Percentiles rank a stretch among this genome's conserved stretches.
phyloP scores from a whole-genome alignment of 2,888 invertebrate species.

The Ptycholaimellus sp. region DNA sequence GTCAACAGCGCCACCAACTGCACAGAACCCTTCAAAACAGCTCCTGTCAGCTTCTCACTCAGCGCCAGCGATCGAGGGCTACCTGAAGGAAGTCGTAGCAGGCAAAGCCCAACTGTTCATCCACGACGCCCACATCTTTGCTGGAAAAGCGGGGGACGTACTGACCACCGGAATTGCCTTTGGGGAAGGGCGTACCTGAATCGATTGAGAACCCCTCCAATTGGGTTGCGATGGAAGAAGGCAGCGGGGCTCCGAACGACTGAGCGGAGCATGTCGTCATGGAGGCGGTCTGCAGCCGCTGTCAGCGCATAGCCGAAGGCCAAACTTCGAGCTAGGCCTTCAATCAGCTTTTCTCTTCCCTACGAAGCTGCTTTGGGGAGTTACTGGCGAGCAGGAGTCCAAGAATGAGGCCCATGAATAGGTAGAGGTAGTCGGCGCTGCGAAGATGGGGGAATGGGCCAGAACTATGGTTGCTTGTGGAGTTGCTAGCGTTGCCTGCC shows the following conservation, averaged over 20 bases:
- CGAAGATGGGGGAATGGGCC: too few relatives aligned
- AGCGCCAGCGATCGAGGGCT: not conserved
- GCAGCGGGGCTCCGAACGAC: conserved; percentile 54
- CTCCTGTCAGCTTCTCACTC: conserved; percentile 1
- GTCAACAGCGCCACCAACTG: conserved; percentile 40
- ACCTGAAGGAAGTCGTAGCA: conserved; percentile 31
- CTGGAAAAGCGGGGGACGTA: too few relatives aligned
- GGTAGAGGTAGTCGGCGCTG: too few relatives aligned
- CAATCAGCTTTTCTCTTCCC: not conserved
- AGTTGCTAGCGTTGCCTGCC: too few relatives aligned
- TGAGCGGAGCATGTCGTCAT: conserved; percentile 55
- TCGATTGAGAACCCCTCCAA: conserved; percentile 55
- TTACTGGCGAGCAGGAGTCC: conserved; percentile 34
- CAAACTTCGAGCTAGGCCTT: conserved; percentile 28
- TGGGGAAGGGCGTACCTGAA: too few relatives aligned
- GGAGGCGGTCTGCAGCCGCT: conserved; percentile 49
- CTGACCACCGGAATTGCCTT: too few relatives aligned
- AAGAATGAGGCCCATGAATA: conserved; percentile 27
- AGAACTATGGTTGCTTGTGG: too few relatives aligned
- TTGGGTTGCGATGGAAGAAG: conserved; percentile 66
- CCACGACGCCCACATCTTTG: conserved; percentile 55
- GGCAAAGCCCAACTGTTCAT: conserved; percentile 38
- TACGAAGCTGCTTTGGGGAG: too few relatives aligned
- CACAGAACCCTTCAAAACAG: conserved; percentile 35
- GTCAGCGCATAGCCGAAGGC: conserved; percentile 45